Percentiles rank a stretch among this genome's conserved stretches.
These are phyloP conservation scores for Sebastes steindachneri DNA, from an alignment of 2,797 vertebrate genomes.

Conservation along the genomic window DNA sequence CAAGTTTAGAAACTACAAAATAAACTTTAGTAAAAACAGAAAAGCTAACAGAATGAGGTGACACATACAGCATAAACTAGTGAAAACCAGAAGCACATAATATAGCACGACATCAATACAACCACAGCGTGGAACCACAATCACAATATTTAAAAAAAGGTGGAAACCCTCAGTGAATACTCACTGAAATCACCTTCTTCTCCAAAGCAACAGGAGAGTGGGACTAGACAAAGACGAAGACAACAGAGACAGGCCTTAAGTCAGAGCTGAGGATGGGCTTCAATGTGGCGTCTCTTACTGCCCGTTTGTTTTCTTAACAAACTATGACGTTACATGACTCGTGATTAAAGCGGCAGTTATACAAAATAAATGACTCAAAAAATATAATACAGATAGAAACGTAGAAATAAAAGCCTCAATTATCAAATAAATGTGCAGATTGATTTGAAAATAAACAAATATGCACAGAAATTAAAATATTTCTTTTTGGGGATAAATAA, in stretches of 20 bases:
- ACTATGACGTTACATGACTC: fast-evolving
- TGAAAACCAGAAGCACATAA: constrained; percentile 41
- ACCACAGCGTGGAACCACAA: constrained; percentile 60
- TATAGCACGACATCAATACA: constrained; percentile 52
- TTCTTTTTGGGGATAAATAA: too few species aligned
- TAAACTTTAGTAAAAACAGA: constrained; percentile 4
- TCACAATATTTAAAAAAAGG: constrained; percentile 54
- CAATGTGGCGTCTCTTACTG: neutral
- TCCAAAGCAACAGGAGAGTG: constrained; percentile 89
- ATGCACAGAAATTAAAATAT: too few species aligned
- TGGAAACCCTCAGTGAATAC: constrained; percentile 81
- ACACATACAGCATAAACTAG: constrained; percentile 19
- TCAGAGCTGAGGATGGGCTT: constrained; percentile 26
- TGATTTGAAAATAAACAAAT: too few species aligned
- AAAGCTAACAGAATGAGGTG: constrained; percentile 32
- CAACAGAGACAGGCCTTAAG: constrained; percentile 81
- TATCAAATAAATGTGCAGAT: too few species aligned
- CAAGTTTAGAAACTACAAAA: constrained; percentile 20
- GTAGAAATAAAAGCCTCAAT: too few species aligned
- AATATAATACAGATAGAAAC: too few species aligned
- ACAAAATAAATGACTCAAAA: too few species aligned
- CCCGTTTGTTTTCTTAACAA: too few species aligned
- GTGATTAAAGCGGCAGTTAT: too few species aligned
- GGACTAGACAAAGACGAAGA: constrained; percentile 84
- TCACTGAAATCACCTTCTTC: constrained; percentile 89